phyloP scores from a whole-genome alignment of 2,113 vertebrate species.

The Rhipidura dahli region DNA sequence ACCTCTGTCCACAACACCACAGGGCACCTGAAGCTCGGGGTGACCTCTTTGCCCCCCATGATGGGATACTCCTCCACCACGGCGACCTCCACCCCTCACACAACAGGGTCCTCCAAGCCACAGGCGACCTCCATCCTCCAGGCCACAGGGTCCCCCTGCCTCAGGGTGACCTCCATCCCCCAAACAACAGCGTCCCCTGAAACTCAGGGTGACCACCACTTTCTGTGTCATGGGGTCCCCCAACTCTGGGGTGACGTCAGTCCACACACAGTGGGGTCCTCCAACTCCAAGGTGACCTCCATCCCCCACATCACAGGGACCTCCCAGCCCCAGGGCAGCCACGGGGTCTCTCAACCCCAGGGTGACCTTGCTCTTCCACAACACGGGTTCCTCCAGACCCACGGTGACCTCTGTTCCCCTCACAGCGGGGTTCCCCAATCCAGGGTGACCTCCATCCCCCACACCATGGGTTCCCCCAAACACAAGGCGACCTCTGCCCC shows the following conservation, averaged over 20 bases:
- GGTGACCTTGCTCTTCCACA: background rate
- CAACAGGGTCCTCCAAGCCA: fast-evolving
- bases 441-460: background rate
- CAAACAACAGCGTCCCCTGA: background rate
- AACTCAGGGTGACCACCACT: background rate
- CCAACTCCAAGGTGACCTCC: background rate
- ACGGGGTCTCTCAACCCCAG: background rate
- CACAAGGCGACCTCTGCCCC: background rate
- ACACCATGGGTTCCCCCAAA: background rate
- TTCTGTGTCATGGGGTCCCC: fast-evolving
- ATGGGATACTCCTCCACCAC: background rate
- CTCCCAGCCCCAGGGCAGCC: background rate
- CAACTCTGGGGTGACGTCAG: background rate
- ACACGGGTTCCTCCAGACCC: background rate
- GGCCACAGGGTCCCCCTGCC: fast-evolving
- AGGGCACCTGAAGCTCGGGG: background rate
- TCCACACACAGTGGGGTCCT: fast-evolving
- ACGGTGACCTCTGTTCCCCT: background rate
- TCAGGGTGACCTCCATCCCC: background rate
- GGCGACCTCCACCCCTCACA: fast-evolving
- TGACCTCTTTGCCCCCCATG: background rate
- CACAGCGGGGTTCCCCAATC: background rate
- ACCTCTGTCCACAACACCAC: background rate
- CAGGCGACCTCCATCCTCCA: background rate
- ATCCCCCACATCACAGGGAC: background rate